Base-by-base conservation (phyloP, 23 tunicate species). In the Trididemnum clinides region DNA sequence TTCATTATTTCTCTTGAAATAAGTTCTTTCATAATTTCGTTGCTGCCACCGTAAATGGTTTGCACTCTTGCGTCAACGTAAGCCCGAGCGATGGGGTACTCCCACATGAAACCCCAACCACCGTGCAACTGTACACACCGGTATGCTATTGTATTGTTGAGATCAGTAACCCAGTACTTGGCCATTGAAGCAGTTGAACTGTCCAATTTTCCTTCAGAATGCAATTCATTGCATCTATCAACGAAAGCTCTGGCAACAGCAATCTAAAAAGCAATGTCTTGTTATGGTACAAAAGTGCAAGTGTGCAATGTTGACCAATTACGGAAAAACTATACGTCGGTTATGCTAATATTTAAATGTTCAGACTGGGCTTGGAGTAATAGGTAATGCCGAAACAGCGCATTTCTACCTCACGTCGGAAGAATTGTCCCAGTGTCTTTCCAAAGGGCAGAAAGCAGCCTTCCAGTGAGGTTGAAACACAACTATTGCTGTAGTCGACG, bases 41-140 rank as follows among this genome's bases (percentile, higher is more conserved):
- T 96, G 64, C 90, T 93, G 21, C 99, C 99, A 1, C 99, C 99
- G 64, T 96, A 96, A 7, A 96, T 91, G 77, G 96, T 82, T 33
- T 93, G 97, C 0, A 96, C 93, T 7, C 99, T 65, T 44, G 94
- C 96, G 44, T 96, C 99, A 34, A 86, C 93, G 80, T 92, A 96
- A 0, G 99, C 97, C 73, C 59, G 84, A 33, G 93, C 78, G 28
- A 96, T 84, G 29, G 99, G 99, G 77, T 96, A 96, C 71, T 96
- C 99, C 93, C 90, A 85, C 99, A 96, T 96, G 85, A 69, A 96
- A 10, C 99, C 99, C 94, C 95, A 92, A 6, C 99, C 99, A 4
- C 99, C 99, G 33, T 89, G 90, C 54, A 96, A 51, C 51, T 96
- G 99, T 2, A 96, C 84, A 35, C 95, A 84, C 26, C 90, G 75